These are phyloP conservation scores for Palloptera scutellata DNA, from an alignment of 2,888 invertebrate species.

Conservation along the genomic window DNA sequence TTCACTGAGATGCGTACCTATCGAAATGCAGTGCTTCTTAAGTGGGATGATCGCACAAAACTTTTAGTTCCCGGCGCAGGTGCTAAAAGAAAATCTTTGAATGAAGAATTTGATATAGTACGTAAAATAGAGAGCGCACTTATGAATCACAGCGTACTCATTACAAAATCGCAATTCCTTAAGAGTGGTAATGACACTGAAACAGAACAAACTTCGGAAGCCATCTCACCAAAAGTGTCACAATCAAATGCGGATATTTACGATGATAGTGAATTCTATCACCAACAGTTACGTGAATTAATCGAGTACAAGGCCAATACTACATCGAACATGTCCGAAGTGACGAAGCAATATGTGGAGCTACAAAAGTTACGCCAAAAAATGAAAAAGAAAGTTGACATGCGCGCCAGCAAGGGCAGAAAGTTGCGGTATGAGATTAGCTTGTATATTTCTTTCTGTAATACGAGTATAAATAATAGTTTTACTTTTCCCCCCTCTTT, in stretches of 20 bases:
- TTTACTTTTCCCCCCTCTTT: not conserved
- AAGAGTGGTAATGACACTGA: constrained; percentile 35
- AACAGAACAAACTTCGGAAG: constrained; percentile 56
- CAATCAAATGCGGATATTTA: constrained; percentile 82
- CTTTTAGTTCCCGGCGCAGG: constrained; percentile 71
- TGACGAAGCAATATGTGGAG: constrained; percentile 90
- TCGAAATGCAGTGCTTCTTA: constrained; percentile 83
- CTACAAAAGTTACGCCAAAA: constrained; percentile 90
- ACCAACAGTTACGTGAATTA: constrained; percentile 87
- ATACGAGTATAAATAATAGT: constrained; percentile 5
- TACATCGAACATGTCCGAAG: constrained; percentile 82
- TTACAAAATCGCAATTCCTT: constrained; percentile 69
- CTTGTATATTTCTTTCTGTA: no score
- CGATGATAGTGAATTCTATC: constrained; percentile 98
- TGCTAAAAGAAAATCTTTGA: constrained; percentile 67
- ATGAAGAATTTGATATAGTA: constrained; percentile 66
- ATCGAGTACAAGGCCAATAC: constrained; percentile 90
- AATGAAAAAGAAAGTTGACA: constrained; percentile 92
- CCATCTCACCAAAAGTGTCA: constrained; percentile 31
- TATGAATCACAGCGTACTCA: constrained; percentile 77
- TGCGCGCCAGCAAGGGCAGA: constrained; percentile 92
- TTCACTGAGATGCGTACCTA: constrained; percentile 73
- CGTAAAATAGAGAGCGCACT: constrained; percentile 86
- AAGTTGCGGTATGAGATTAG: constrained; percentile 71
- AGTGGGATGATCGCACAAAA: constrained; percentile 95